Conservation (phyloP, 2,888 invertebrate genomes). For the Temnothorax unifasciatus region DNA sequence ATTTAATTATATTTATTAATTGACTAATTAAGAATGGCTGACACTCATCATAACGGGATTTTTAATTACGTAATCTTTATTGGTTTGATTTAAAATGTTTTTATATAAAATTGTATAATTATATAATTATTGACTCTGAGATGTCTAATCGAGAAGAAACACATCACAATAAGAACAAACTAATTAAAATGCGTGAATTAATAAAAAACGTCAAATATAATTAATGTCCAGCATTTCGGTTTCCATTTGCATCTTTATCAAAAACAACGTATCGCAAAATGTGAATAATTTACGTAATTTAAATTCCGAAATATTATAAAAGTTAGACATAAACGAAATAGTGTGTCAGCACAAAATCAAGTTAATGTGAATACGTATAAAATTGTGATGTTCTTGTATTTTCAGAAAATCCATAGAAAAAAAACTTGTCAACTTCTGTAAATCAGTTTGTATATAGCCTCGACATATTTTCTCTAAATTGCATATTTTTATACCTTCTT, state of each 20-base stretch:
- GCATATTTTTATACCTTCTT: not conserved
- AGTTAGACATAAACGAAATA: not conserved
- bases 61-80: not conserved
- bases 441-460: not conserved
- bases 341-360: not conserved
- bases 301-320: no score
- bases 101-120: not conserved
- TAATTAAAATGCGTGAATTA: not conserved
- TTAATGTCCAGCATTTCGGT: not conserved
- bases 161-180: not conserved
- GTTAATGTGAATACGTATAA: not conserved
- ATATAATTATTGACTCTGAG: not conserved
- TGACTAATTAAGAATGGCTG: not conserved
- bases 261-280: not conserved
- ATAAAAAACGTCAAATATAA: not conserved
- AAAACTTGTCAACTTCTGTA: not conserved
- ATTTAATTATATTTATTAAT: slow-evolving; percentile 5
- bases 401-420: not conserved
- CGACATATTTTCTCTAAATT: not conserved
- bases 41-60: not conserved
- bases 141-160: not conserved
- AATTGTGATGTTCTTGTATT: not conserved
- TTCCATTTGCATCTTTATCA: not conserved
- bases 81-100: not conserved
- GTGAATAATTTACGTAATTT: no score